Evolutionary conservation across 2,888 invertebrate genomes (phyloP), one percentile per base, ranked within the genome.

Genomic region (Melikaiella ostensackeni): DNA sequence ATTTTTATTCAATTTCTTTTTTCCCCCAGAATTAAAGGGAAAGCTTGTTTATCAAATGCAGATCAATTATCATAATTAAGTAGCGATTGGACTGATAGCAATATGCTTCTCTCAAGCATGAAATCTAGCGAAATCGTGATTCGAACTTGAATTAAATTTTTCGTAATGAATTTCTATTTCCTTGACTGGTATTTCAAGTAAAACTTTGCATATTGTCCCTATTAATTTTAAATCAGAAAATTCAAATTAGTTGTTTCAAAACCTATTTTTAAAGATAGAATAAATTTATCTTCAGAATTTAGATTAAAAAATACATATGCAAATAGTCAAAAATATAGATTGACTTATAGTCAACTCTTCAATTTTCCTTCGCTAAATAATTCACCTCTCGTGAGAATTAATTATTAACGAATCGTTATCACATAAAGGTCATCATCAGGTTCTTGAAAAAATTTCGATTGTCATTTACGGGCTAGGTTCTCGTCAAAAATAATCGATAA

Each of bases 31-130:
- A 62, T 62, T 62, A 62, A 35, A 62, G 62, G 1, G 62, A 62
- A 62, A 62, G 62, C n/a, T 62, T 62, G 19, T 62, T 62, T 33
- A 62, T 62, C 62, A 62, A 35, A 42, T 64, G 21, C 50, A 70
- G 19, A 19, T 66, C 19, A 70, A 70, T 70, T 70, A 70, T 46
- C 70, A 70, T 70, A 70, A 70, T 70, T 70, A 42, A 46, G 42
- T 24, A 50, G 46, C 50, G 46, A 70, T 70, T 70, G 9, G 16
- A 50, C 13, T 50, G 70, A 50, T 70, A 66, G 16, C 5, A 38
- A 42, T 3, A 35, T 63, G 21, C 35, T 64, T 24, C 24, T 38
- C 38, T 21, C 24, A 21, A 24, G n/a, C 38, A 38, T 64, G 50
- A 50, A 50, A n/a, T 50, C 50, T 8, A n/a, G n/a, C 7, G 61